These are phyloP conservation scores for Andrena flavipes DNA, from an alignment of 2,888 invertebrate species.

Conservation along the genomic window DNA sequence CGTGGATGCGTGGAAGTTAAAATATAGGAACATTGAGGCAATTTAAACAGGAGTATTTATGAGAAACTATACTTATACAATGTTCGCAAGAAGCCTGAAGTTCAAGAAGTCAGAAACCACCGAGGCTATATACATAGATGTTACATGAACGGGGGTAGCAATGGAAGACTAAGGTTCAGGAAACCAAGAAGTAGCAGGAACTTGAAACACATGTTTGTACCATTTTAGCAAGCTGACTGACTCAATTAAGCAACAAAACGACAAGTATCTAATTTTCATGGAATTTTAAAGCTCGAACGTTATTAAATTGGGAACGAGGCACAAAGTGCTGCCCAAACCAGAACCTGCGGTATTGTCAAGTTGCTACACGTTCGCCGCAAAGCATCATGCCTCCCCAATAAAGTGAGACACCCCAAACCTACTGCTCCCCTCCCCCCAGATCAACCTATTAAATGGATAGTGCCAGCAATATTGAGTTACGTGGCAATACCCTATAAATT, in stretches of 20 bases:
- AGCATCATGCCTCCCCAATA: constrained; percentile 42
- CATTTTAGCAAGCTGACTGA: too few species aligned
- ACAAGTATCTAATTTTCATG: neutral
- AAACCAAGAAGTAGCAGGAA: too few species aligned
- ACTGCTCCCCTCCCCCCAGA: constrained; percentile 48
- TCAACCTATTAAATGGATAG: constrained; percentile 77
- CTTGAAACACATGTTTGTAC: too few species aligned
- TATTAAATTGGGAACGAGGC: neutral
- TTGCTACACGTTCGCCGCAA: constrained; percentile 33
- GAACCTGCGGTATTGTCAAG: constrained; percentile 39
- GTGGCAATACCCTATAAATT: constrained; percentile 78
- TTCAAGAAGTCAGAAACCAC: too few species aligned
- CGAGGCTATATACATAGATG: too few species aligned
- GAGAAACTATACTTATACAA: too few species aligned
- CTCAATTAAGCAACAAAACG: neutral
- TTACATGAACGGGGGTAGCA: too few species aligned
- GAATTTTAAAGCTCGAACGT: neutral
- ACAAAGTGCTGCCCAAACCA: constrained; percentile 21
- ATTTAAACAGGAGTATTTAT: too few species aligned
- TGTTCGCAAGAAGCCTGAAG: too few species aligned
- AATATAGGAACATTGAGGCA: too few species aligned
- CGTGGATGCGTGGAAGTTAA: too few species aligned
- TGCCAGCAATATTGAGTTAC: constrained; percentile 78
- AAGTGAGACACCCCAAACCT: constrained; percentile 50
- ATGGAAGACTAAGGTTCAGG: too few species aligned